These are phyloP conservation scores for Calycopis cecrops DNA, from an alignment of 1,140 invertebrate species.

Conservation along the genomic window DNA sequence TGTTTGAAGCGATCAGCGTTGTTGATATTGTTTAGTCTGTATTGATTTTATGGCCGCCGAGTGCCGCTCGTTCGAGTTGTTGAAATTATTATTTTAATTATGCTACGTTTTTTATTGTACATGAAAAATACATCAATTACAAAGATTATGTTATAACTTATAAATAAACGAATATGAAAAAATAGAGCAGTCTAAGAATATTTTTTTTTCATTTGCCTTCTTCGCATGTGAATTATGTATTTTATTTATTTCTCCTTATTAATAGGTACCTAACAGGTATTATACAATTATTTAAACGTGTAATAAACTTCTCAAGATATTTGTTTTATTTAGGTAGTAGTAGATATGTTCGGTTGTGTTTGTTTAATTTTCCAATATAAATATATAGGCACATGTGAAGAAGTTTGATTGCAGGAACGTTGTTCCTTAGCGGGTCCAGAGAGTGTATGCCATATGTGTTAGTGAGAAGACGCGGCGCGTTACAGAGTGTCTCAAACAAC, in stretches of 20 bases:
- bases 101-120: conserved; percentile 1
- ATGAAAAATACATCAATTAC: conserved; percentile 2
- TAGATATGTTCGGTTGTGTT: too few relatives aligned
- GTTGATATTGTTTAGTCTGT: conserved; percentile 15
- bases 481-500: conserved; percentile 35
- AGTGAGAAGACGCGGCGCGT: conserved; percentile 56
- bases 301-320: too few relatives aligned
- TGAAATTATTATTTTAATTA: conserved; percentile 10
- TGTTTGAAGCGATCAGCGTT: conserved; percentile 19
- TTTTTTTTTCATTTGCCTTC: neutral
- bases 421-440: conserved; percentile 2
- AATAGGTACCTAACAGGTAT: too few relatives aligned
- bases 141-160: conserved; percentile 8
- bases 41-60: conserved; percentile 5
- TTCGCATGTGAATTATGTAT: conserved; percentile 5
- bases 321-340: too few relatives aligned
- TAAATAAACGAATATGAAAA: conserved; percentile 1
- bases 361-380: conserved; percentile 5
- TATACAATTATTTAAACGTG: too few relatives aligned
- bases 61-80: conserved; percentile 6
- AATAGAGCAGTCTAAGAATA: neutral
- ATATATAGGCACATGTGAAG: conserved; percentile 14
- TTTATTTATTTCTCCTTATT: too few relatives aligned
- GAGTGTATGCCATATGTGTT: conserved; percentile 64
- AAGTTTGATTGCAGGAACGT: neutral